These are phyloP conservation scores for Nothocercus julius DNA, from an alignment of 2,113 vertebrate species.

Conservation along the genomic window DNA sequence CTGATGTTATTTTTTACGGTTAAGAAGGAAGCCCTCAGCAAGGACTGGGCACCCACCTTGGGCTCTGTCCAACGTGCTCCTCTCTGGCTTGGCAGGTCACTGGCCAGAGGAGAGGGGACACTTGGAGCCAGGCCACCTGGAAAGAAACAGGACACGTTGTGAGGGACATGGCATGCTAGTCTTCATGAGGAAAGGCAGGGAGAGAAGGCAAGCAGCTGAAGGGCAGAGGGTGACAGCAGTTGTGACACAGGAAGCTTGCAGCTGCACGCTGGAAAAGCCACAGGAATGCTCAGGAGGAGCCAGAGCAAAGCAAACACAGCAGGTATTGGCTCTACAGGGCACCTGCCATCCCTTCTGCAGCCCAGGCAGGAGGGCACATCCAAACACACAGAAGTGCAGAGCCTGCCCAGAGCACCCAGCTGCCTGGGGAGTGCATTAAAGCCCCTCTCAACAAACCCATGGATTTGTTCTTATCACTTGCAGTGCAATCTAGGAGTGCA, in stretches of 20 bases:
- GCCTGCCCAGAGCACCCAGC: not conserved
- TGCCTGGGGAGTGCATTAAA: not conserved
- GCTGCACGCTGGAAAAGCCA: not conserved
- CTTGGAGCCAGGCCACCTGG: not conserved
- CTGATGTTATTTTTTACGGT: not conserved
- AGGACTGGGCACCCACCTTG: not conserved
- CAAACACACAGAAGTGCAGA: not conserved
- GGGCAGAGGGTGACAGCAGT: not conserved
- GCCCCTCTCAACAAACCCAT: not conserved
- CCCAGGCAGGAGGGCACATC: not conserved
- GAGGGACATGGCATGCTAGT: not conserved
- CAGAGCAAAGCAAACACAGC: not conserved
- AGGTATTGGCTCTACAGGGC: fast-evolving
- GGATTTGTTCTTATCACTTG: not conserved
- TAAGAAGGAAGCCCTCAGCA: not conserved
- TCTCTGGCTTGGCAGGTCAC: not conserved
- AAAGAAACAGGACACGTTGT: not conserved
- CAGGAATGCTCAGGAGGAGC: not conserved
- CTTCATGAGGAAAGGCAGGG: not conserved
- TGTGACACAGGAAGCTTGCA: not conserved
- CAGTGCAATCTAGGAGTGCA: not conserved
- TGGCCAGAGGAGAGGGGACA: not conserved
- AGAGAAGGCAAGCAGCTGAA: not conserved
- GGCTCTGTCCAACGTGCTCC: not conserved
- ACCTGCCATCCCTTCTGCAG: not conserved